These are phyloP conservation scores for Paralichthys olivaceus DNA, from an alignment of 2,113 vertebrate genomes.

Conservation along the genomic window DNA sequence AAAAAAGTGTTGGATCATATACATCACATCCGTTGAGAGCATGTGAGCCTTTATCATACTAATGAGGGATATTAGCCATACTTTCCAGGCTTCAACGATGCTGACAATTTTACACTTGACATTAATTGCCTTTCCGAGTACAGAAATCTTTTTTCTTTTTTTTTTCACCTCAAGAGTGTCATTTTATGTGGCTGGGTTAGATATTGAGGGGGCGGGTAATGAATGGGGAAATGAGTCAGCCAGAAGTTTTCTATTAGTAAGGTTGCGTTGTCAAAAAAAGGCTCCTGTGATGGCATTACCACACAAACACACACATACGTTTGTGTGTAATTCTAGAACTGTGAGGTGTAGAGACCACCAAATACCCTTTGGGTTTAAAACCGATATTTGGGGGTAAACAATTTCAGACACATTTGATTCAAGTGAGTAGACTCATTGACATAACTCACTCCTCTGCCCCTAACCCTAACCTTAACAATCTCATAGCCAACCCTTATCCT, in stretches of 20 bases:
- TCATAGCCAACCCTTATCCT: no score
- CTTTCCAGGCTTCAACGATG: conserved; percentile 67
- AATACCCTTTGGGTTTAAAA: no score
- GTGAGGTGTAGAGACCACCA: not conserved
- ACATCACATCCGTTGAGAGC: conserved; percentile 49
- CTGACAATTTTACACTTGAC: conserved; percentile 82
- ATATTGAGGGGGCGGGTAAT: conserved; percentile 70
- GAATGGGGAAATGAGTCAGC: conserved; percentile 59
- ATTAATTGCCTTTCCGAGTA: conserved; percentile 78
- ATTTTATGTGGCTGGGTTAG: conserved; percentile 69
- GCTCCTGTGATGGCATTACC: conserved; percentile 25
- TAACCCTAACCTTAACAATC: not conserved
- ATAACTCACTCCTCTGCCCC: no score
- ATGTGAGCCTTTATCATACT: conserved; percentile 70
- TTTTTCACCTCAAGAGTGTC: conserved; percentile 69
- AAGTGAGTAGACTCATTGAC: not conserved
- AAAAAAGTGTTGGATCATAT: conserved; percentile 44
- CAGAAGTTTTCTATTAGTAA: conserved; percentile 70
- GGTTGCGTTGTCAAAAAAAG: conserved; percentile 64
- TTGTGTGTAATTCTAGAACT: not conserved
- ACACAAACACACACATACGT: not conserved
- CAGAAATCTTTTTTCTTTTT: conserved; percentile 66
- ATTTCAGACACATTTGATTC: no score
- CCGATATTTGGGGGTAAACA: no score
- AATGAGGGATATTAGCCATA: conserved; percentile 78